These are phyloP conservation scores for Ylistrum balloti DNA, from an alignment of 1,140 invertebrate species.

Conservation along the genomic window DNA sequence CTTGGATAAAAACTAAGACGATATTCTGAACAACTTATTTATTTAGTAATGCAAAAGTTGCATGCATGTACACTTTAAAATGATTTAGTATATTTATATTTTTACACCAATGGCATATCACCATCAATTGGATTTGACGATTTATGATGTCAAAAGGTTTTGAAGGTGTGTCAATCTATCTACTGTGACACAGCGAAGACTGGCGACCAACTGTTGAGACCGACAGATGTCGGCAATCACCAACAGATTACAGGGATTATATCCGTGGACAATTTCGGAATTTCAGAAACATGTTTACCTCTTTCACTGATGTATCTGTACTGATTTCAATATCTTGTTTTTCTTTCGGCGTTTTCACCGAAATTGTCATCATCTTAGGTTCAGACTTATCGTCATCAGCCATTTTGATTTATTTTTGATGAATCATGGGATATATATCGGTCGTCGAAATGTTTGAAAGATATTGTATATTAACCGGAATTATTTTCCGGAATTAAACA, in stretches of 20 bases:
- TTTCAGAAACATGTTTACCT: constrained; percentile 85
- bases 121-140: neutral
- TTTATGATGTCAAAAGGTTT: neutral
- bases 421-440: constrained; percentile 45
- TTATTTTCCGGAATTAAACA: neutral
- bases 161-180: neutral
- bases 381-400: constrained; percentile 78
- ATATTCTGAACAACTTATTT: too few relatives aligned
- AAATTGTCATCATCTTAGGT: constrained; percentile 89
- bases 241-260: neutral
- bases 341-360: constrained; percentile 98
- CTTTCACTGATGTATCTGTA: constrained; percentile 93
- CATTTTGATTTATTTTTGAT: constrained; percentile 69
- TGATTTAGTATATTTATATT: too few relatives aligned
- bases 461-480: neutral
- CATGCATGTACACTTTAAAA: too few relatives aligned
- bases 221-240: neutral
- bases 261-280: neutral
- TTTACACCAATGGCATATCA: too few relatives aligned
- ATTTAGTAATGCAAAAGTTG: too few relatives aligned
- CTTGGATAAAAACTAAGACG: too few relatives aligned
- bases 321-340: constrained; percentile 94
- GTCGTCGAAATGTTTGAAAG: neutral
- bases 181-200: neutral
- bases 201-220: neutral